Evolutionary conservation across 1,140 invertebrate genomes (phyloP).

Genomic region (Orchestia grillus): DNA sequence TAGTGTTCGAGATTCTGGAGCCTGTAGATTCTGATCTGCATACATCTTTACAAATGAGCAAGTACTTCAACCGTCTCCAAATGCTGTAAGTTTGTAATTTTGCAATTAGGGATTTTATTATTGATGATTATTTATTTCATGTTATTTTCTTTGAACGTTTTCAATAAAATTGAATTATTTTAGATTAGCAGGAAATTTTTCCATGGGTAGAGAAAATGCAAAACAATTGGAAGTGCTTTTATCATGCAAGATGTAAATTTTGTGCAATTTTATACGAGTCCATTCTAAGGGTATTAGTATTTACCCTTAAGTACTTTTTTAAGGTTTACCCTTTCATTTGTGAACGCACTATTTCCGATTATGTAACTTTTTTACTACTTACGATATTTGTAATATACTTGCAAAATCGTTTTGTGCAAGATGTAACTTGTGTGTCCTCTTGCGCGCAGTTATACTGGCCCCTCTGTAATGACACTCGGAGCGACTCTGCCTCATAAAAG

Average conservation of each 20-base stretch:
- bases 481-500: too few relatives aligned
- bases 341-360: too few relatives aligned
- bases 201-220: too few relatives aligned
- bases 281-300: background rate
- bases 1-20: background rate
- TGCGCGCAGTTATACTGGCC: too few relatives aligned
- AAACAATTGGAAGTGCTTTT: too few relatives aligned
- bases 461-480: too few relatives aligned
- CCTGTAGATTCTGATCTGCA: background rate
- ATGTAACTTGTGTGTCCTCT: too few relatives aligned
- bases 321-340: too few relatives aligned
- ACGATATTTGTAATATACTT: too few relatives aligned
- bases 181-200: background rate
- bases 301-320: background rate
- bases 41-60: background rate
- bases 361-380: too few relatives aligned
- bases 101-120: background rate
- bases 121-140: background rate
- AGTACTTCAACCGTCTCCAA: conserved; percentile 3
- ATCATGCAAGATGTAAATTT: background rate
- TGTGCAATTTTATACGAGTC: background rate
- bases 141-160: background rate
- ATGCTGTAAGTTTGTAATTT: background rate
- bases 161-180: background rate
- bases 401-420: too few relatives aligned